Evolutionary conservation across 2,888 invertebrate species (phyloP).

Genomic region (Drosophila sordidula): DNA sequence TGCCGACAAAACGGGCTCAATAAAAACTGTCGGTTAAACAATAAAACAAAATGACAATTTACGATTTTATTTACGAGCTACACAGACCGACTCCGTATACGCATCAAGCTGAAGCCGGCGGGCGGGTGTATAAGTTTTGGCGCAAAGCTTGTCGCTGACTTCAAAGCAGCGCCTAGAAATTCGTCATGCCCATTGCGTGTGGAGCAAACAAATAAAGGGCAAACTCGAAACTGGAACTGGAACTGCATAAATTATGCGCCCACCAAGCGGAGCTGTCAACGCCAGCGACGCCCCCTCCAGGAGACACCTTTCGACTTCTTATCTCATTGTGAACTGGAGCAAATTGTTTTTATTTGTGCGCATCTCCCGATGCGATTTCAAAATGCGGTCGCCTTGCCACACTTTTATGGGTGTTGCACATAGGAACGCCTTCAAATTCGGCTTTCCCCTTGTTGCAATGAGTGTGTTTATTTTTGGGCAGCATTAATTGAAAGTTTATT

Average conservation of each 20-base stretch:
- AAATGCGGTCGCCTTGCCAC: slow-evolving; percentile 44
- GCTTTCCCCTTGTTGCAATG: slow-evolving; percentile 1
- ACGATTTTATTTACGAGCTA: slow-evolving; percentile 79
- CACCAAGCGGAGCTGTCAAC: slow-evolving; percentile 69
- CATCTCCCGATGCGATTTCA: slow-evolving; percentile 38
- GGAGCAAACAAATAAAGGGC: slow-evolving; percentile 45
- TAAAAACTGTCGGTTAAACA: slow-evolving; percentile 74
- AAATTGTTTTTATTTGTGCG: slow-evolving; percentile 63
- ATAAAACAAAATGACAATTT: slow-evolving; percentile 80
- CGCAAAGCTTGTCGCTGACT: slow-evolving; percentile 43
- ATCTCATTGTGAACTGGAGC: slow-evolving; percentile 66
- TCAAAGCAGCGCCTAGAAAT: slow-evolving; percentile 70
- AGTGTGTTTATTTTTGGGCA: slow-evolving; percentile 60
- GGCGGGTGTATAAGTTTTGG: slow-evolving; percentile 23
- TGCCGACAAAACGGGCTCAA: slow-evolving; percentile 77
- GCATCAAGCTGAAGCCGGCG: slow-evolving; percentile 5
- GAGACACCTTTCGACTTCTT: slow-evolving; percentile 28
- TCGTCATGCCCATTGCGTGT: slow-evolving; percentile 69
- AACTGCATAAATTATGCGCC: slow-evolving; percentile 74
- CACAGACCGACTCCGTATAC: slow-evolving; percentile 14
- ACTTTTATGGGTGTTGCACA: slow-evolving; percentile 51
- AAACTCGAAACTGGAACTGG: slow-evolving; percentile 35
- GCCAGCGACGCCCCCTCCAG: slow-evolving; percentile 33
- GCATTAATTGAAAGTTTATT: slow-evolving; percentile 79
- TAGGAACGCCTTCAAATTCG: slow-evolving; percentile 48